Evolutionary conservation across 2,797 vertebrate species (phyloP).

Genomic region (Fratercula arctica): DNA sequence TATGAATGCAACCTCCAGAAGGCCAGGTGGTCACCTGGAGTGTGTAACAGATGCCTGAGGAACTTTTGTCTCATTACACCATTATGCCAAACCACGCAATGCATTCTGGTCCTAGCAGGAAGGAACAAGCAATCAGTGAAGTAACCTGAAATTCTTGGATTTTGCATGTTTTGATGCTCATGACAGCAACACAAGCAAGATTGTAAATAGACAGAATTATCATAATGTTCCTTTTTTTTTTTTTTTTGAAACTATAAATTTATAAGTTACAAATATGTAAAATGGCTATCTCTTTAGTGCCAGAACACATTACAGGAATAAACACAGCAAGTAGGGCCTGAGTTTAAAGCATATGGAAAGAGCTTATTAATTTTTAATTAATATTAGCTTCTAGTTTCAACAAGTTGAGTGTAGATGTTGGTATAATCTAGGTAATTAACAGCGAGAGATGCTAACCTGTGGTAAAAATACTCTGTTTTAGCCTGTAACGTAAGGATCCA

Average conservation of each 20-base stretch:
- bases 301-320: background rate
- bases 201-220: background rate
- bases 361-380: conserved; percentile 7
- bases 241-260: background rate
- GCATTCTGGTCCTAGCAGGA: background rate
- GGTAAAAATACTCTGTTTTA: background rate
- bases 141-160: background rate
- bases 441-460: background rate
- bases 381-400: background rate
- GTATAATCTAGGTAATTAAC: background rate
- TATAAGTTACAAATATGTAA: background rate
- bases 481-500: background rate
- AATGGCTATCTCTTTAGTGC: background rate
- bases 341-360: background rate
- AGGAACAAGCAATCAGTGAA: background rate
- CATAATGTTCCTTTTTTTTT: background rate
- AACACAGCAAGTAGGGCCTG: background rate
- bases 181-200: background rate
- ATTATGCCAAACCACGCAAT: rapidly evolving
- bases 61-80: rapidly evolving
- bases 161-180: background rate
- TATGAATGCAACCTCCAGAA: rapidly evolving
- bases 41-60: rapidly evolving
- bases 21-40: background rate
- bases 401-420: background rate